A percentile compares a stretch with the other conserved stretches of the same genome.
Evolutionary conservation across 2,797 vertebrate genomes (phyloP).

Genomic region (Poecile montanus): DNA sequence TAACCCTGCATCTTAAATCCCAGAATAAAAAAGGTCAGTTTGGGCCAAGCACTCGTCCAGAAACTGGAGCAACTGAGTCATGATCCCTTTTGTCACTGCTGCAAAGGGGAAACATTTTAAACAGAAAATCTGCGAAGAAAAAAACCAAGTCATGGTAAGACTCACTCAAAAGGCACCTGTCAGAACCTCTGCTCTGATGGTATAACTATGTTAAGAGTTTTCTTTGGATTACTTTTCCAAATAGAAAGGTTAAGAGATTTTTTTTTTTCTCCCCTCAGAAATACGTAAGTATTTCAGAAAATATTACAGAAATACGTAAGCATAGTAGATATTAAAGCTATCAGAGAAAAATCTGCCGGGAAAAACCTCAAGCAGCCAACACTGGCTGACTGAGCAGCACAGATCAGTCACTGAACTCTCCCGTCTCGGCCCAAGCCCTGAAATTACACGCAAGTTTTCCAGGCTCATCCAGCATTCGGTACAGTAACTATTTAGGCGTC

Average conservation of each 20-base stretch:
- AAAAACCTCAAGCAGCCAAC: not conserved
- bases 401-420: not conserved
- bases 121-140: not conserved
- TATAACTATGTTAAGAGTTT: not conserved
- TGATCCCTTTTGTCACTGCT: not conserved
- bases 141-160: not conserved
- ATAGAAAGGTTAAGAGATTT: not conserved
- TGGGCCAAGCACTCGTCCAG: not conserved
- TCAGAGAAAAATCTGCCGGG: not conserved
- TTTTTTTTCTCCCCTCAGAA: not conserved
- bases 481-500: not conserved
- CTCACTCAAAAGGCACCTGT: not conserved
- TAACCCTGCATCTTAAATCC: not conserved
- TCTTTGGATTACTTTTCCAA: not conserved
- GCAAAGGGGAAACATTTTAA: not conserved
- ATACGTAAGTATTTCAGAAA: not conserved
- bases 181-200: not conserved
- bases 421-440: not conserved
- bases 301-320: not conserved
- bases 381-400: not conserved
- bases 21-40: not conserved
- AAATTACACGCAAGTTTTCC: not conserved
- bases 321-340: not conserved
- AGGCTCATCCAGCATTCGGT: not conserved
- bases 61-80: not conserved